Evolutionary conservation across 2,797 vertebrate species (phyloP), one percentile per base, ranked within the genome.

Genomic region (Coranthus polyacanthus): DNA sequence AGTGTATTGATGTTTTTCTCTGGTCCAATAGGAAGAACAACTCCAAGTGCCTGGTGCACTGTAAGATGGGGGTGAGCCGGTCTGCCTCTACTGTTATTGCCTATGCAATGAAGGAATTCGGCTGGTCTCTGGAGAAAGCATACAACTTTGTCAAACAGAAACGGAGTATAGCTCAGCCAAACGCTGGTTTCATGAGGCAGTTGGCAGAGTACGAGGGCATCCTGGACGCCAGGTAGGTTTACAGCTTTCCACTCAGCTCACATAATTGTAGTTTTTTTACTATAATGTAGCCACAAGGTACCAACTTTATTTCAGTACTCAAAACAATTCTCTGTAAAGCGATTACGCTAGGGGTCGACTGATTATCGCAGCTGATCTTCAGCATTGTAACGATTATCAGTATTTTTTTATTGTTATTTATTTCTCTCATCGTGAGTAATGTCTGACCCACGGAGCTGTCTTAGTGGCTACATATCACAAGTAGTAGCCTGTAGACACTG

Each of bases 1-100:
- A n/a, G n/a, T n/a, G 38, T 65, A 9, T 22, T 18, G 56, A 38
- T 15, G 2, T 13, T 8, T 32, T 7, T 76, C 29, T 34, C 16
- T 15, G 22, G 32, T 65, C 54, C 18, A 24, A 53, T 67, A 99
- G 98, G 92, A 97, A 94, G 88, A 98, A 96, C 85, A 95, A 89
- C 39, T 98, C 97, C 72, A 99, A 99, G 87, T 99, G 97, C 90
- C 94, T 99, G 92, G 98, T 99, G 67, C 98, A 99, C 83, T 99
- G 98, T 92, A 99, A 98, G 79, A 98, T 99, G 98, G 98, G 98
- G 0, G 97, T 99, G 65, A 99, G 97, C 75, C 95, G 98, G 0
- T 99, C 98, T 0, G 98, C 97, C 0, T 99, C 98, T n/a, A 98
- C 98, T 0, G 98, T 99, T 21, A 98, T 99, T 1, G 98, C 98